Evolutionary conservation across 2,113 vertebrate genomes (phyloP), one percentile per base, ranked within the genome.

Genomic region (Pipra filicauda): DNA sequence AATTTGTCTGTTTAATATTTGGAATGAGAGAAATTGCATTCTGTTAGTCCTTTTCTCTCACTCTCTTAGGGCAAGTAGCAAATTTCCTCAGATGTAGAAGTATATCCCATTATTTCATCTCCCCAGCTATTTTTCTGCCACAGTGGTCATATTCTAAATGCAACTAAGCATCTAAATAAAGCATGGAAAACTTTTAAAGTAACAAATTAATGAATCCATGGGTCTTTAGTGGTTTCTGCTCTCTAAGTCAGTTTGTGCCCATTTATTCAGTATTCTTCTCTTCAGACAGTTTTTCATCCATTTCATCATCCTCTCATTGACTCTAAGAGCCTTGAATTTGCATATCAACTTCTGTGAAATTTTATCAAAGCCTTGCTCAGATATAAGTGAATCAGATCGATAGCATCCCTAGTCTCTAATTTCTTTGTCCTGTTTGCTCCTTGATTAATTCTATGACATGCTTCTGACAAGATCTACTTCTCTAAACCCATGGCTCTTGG

Each of bases 361-460:
- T 93, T 91, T 77, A 90, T 78, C 85, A 94, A 90, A 96, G 96
- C n/a, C 1, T 2, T 55, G 21, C 55, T 71, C 51, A 92, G 67
- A 92, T 91, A 64, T 77, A 86, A 93, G 59, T 77, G 5, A 7
- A 86, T 69, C 35, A 94, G 55, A 91, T 90, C 55, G 83, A 77
- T 49, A 86, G 59, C 35, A 80, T 61, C 7, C 78, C 39, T 48
- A 86, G 59, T 61, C 62, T 89, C 85, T 77, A 85, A 94, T 94
- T 93, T 93, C 67, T 95, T 88, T 84, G 72, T 95, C 88, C 79
- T 19, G 49, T 48, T 88, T 84, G 51, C 39, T 90, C 44, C 75
- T 85, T 70, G 72, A 95, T 96, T 84, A 94, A 91, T 92, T 95
- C 75, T 83, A 64, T 88, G 90, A 93, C 24, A 12, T 93, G 72